Percentiles rank a stretch among this genome's conserved stretches.
Evolutionary conservation across 2,797 vertebrate genomes (phyloP).

Genomic region (Spinus olivaceus): DNA sequence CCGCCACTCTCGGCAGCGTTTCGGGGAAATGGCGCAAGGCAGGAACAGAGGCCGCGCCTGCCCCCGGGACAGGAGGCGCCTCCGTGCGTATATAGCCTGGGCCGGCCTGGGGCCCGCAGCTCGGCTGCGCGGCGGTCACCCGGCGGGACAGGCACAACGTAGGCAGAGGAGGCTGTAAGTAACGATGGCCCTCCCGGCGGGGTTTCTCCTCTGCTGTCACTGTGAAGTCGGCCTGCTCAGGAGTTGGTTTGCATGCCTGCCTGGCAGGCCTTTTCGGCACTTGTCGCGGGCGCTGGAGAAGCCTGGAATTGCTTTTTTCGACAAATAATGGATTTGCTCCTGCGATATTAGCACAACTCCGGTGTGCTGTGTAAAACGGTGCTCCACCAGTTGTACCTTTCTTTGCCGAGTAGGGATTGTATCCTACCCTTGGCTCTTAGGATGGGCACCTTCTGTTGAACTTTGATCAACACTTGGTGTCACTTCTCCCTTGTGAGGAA

Average conservation of each 20-base stretch:
- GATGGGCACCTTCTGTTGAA: accelerated
- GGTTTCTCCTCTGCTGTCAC: neutral
- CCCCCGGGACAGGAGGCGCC: neutral
- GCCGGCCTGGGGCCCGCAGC: neutral
- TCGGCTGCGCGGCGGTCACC: neutral
- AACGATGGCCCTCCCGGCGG: neutral
- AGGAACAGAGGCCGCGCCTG: neutral
- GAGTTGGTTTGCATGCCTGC: neutral
- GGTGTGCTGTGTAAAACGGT: neutral
- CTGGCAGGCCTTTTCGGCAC: neutral
- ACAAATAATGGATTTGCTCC: neutral
- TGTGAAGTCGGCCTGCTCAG: neutral
- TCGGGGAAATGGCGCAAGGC: constrained; percentile 26
- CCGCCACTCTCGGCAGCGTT: neutral
- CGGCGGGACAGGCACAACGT: accelerated
- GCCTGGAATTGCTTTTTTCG: neutral
- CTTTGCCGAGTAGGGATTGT: neutral
- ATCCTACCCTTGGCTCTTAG: neutral
- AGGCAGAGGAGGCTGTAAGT: neutral
- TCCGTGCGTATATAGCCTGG: neutral
- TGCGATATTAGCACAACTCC: accelerated
- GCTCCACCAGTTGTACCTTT: neutral
- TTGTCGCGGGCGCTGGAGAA: neutral
- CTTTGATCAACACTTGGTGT: neutral
- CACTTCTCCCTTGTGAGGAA: neutral